These are phyloP conservation scores for Typhlichthys eigenmanni DNA, from an alignment of 2,797 vertebrate species.

Conservation along the genomic window DNA sequence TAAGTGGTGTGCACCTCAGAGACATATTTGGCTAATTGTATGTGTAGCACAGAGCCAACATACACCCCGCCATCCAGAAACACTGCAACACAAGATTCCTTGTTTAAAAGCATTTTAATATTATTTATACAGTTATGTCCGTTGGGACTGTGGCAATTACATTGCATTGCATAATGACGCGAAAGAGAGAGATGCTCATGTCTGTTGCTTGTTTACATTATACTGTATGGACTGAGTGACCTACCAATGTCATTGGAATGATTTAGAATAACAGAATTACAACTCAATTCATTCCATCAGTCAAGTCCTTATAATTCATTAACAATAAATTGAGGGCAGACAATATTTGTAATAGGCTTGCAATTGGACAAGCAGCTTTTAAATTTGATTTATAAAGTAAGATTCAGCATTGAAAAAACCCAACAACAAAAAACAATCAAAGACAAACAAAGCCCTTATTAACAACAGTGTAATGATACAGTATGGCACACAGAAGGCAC, in stretches of 20 bases:
- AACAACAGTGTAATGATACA: slow-evolving; percentile 19
- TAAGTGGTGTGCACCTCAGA: no score
- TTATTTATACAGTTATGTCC: slow-evolving; percentile 12
- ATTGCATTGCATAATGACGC: slow-evolving; percentile 18
- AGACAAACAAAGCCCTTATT: slow-evolving; percentile 25
- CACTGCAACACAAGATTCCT: slow-evolving; percentile 17
- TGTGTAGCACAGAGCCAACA: not conserved
- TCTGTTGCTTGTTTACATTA: slow-evolving; percentile 14
- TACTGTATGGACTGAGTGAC: slow-evolving; percentile 32
- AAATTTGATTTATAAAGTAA: slow-evolving; percentile 52
- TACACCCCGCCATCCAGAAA: not conserved
- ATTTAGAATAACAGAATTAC: slow-evolving; percentile 41
- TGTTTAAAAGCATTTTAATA: slow-evolving; percentile 20
- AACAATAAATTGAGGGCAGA: slow-evolving; percentile 26
- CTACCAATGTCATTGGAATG: slow-evolving; percentile 49
- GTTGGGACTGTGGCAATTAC: not conserved
- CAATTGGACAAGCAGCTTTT: slow-evolving; percentile 14
- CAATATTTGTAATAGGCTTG: slow-evolving; percentile 15
- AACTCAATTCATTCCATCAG: slow-evolving; percentile 30
- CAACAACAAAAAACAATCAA: slow-evolving; percentile 19
- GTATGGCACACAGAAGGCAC: not conserved
- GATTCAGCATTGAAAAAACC: not conserved
- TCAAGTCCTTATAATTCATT: slow-evolving; percentile 47
- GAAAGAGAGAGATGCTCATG: slow-evolving; percentile 9
- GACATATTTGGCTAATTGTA: no score